Evolutionary conservation across 30 jellyfish, hydroid and myxozoan species (phyloP).

Genomic region (Cassiopea andromeda): DNA sequence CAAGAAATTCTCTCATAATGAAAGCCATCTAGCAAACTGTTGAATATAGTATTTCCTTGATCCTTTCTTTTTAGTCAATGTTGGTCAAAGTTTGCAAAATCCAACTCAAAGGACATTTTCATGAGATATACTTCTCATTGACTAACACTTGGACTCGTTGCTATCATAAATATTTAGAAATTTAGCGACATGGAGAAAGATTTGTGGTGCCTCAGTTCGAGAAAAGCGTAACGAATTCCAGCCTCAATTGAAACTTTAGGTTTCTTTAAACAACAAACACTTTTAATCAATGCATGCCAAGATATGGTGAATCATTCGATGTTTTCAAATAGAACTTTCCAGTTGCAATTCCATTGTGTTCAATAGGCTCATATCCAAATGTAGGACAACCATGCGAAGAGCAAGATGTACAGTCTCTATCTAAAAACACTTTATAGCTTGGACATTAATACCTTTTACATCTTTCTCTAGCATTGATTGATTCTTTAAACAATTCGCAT

Average conservation of each 20-base stretch:
- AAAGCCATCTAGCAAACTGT: no score
- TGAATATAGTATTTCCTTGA: no score
- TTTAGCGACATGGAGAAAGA: no score
- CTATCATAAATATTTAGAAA: no score
- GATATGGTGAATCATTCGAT: conserved; percentile 41
- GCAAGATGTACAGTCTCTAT: conserved; percentile 63
- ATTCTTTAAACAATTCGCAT: conserved; percentile 51
- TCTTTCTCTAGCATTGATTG: conserved; percentile 25
- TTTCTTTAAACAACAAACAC: not conserved
- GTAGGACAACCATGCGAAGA: conserved; percentile 61
- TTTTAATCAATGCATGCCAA: conserved; percentile 42
- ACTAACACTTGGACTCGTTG: no score
- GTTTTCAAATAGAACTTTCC: conserved; percentile 66
- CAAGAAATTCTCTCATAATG: no score
- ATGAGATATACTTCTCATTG: no score
- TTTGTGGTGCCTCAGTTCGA: no score
- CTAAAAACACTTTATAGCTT: conserved; percentile 36
- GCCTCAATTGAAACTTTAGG: not conserved
- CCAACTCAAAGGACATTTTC: no score
- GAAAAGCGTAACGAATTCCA: no score
- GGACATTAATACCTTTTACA: conserved; percentile 57
- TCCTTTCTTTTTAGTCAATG: no score
- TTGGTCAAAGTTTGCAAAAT: no score
- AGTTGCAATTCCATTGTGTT: conserved; percentile 22
- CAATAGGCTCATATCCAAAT: conserved; percentile 67